Base-by-base conservation (phyloP, 2,888 invertebrate species). In the Cynaeus angustus region DNA sequence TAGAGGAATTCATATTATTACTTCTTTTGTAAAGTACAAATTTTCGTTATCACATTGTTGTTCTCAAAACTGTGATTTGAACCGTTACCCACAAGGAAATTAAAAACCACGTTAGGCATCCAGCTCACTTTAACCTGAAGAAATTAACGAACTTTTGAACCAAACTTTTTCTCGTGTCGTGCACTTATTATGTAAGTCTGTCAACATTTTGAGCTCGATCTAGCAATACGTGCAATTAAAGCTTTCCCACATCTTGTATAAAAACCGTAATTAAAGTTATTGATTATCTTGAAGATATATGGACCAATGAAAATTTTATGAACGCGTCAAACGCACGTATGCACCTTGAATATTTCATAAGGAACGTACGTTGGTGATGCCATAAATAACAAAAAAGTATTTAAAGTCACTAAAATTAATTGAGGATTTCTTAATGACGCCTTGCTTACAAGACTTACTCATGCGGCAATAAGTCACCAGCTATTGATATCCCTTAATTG, bases 251-350 rank as follows among this genome's bases (percentile, higher is more conserved):
- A 16, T 8, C 26, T 8, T 21, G n/a, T 3, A 4, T 1, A 26
- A 30, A 59, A 59, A 26, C 45, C n/a, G 9, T 59, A 59, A 59
- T 59, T 59, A 59, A 59, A 59, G 30, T 45, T 46, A 59, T 46
- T 46, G 45, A 59, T 59, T 43, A 43, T 58, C 21, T 21, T 6
- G 9, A 12, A 41, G 30, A 59, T 28, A 46, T 41, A 58, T 58
- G 43, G 58, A 28, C 45, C 45, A 58, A 30, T 41, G 28, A 56
- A 56, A 56, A 21, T 38, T 56, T 41, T 56, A 56, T 56, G 14
- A 56, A 38, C 33, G 16, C 53, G 16, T 33, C 7, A 37, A 33
- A 21, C 7, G 12, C 41, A 56, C 38, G 41, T 41, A 38, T 6
- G 21, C 3, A 16, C 16, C 12, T 14, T 56, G 14, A 16, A 28